phyloP scores from a whole-genome alignment of 2,888 invertebrate species.

The Nemoura dubitans region DNA sequence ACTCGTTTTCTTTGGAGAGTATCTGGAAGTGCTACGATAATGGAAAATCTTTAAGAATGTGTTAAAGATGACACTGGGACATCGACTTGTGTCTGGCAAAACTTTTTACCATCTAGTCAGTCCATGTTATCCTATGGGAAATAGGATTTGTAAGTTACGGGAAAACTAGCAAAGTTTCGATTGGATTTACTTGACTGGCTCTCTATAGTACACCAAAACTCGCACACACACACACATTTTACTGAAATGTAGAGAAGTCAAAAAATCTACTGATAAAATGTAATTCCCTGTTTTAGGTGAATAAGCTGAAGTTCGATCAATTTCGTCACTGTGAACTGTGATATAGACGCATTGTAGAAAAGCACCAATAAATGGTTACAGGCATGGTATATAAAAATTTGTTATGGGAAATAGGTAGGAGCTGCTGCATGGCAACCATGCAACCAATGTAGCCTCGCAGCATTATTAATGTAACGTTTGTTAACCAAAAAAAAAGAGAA shows the following conservation, averaged over 20 bases:
- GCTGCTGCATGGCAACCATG: too few relatives aligned
- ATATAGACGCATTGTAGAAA: background rate
- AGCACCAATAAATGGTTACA: too few relatives aligned
- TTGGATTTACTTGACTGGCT: slow-evolving; percentile 36
- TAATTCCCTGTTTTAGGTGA: background rate
- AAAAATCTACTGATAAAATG: background rate
- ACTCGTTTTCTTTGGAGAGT: background rate
- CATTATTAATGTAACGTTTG: too few relatives aligned
- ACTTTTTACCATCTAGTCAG: slow-evolving; percentile 28
- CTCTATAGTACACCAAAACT: background rate
- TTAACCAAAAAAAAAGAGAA: too few relatives aligned
- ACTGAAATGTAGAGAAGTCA: background rate
- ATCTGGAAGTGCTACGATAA: slow-evolving; percentile 18
- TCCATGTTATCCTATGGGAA: slow-evolving; percentile 37
- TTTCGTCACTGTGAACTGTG: background rate
- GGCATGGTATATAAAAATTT: too few relatives aligned
- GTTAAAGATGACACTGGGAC: slow-evolving; percentile 33
- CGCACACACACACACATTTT: background rate
- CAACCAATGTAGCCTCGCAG: too few relatives aligned
- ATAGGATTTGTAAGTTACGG: slow-evolving; percentile 41
- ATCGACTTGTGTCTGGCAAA: slow-evolving; percentile 30
- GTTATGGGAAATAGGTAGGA: too few relatives aligned
- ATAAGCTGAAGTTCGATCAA: background rate
- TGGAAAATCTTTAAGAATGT: background rate
- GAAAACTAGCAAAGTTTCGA: slow-evolving; percentile 41